Conservation (phyloP, 2,113 vertebrate genomes). For the Oryzias celebensis region DNA sequence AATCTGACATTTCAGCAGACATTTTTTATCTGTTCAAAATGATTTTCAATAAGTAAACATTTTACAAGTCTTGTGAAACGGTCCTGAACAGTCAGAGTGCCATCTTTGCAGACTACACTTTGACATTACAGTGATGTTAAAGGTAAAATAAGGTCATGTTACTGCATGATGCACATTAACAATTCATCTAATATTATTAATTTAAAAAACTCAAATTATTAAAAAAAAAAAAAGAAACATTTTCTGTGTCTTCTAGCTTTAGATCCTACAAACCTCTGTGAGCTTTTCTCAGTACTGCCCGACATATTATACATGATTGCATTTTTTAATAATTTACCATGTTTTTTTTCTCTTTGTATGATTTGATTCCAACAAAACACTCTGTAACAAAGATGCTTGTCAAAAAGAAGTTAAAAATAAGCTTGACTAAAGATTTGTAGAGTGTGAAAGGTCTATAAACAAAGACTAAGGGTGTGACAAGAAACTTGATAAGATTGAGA, state of each 20-base stretch:
- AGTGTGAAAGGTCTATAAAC: slow-evolving; percentile 1
- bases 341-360: not conserved
- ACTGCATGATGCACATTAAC: not conserved
- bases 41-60: slow-evolving; percentile 34
- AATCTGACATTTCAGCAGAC: slow-evolving; percentile 40
- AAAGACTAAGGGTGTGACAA: not conserved
- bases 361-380: not conserved
- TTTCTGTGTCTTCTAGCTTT: too few species aligned
- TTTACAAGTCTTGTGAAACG: not conserved
- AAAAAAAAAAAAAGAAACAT: too few species aligned
- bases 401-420: slow-evolving; percentile 11
- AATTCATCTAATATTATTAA: too few species aligned
- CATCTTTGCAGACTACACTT: not conserved
- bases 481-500: not conserved
- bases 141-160: not conserved
- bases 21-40: slow-evolving; percentile 27
- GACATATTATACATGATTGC: too few species aligned
- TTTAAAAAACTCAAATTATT: too few species aligned
- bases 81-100: not conserved
- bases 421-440: slow-evolving; percentile 8
- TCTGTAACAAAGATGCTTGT: not conserved
- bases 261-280: too few species aligned
- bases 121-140: too few species aligned
- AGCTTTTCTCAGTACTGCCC: too few species aligned
- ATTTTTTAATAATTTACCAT: not conserved